Conservation (phyloP, 1,140 invertebrate genomes). For the Nephila pilipes region DNA sequence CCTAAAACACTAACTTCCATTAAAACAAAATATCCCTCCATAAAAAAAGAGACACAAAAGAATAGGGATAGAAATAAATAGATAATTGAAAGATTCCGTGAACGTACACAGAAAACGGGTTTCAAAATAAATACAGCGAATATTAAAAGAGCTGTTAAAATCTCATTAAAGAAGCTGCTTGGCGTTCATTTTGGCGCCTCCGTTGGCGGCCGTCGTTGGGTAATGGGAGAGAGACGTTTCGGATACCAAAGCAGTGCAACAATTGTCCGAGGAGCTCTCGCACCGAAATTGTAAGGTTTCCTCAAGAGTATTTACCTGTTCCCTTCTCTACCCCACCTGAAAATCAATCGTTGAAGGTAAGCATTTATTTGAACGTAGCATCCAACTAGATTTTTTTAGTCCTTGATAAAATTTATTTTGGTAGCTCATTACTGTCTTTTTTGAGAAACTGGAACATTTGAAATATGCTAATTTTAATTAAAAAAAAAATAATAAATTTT, state of each 20-base stretch:
- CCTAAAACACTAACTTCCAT: not conserved
- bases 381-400: not conserved
- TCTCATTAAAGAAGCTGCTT: constrained; percentile 40
- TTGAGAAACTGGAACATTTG: too few species aligned
- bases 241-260: constrained; percentile 67
- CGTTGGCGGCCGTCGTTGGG: constrained; percentile 24
- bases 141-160: constrained; percentile 35
- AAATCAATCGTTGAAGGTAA: constrained; percentile 47
- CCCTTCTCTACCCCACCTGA: not conserved
- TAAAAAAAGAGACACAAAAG: not conserved
- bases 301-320: constrained; percentile 24
- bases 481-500: too few species aligned
- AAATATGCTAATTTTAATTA: too few species aligned
- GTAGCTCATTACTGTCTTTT: too few species aligned
- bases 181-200: constrained; percentile 41
- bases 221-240: not conserved
- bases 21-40: not conserved
- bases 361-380: not conserved
- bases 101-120: not conserved
- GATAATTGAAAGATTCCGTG: too few species aligned
- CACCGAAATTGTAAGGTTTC: constrained; percentile 24
- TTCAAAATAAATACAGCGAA: not conserved
- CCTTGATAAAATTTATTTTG: too few species aligned
- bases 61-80: not conserved
- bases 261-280: constrained; percentile 45